Base-by-base conservation (phyloP, 2,113 vertebrate genomes). In the Protomyctophum bolini region DNA sequence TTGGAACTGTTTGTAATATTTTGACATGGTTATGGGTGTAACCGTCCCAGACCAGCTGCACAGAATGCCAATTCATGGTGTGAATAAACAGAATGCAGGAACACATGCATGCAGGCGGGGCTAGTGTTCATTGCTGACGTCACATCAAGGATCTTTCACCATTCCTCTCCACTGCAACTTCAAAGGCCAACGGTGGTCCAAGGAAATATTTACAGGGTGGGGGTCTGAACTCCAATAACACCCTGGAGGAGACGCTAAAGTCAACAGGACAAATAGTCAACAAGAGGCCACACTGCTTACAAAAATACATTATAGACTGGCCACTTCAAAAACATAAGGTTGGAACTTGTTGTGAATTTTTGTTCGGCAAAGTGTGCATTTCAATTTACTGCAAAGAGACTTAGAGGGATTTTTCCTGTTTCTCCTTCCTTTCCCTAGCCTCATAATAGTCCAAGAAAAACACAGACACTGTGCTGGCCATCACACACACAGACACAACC, bases 131-230 rank as follows among this genome's bases (percentile, higher is more conserved):
- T 84, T 79, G 69, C 75, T 80, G 63, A 82, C 73, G 61, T 79
- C 77, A 72, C 77, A 65, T 77, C 55, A 52, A 58, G 60, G 59
- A 64, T 9, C 86, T 84, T 78, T 46, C 76, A 29, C 75, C 75
- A 71, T 81, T 77, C 75, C 86, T 69, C 64, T 81, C 67, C 58
- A 57, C 66, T n/a, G 73, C 9, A 15, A 89, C 86, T 85, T 87
- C 33, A 91, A 89, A 86, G 83, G 64, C 76, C 59, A 51, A 51
- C 6, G 12, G 57, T 58, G 79, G 72, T 72, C 82, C 52, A 11
- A 58, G 77, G 87, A 87, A 88, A 84, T 85, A 84, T 90, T 91
- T 87, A 75, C 77, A 87, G 84, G 86, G 86, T 72, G 83, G 83
- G 63, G 74, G 65, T 78, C 63, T 68, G 54, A 63, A 73, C 62